Conservation (phyloP, 2,113 vertebrate species). For the Eclectus roratus region DNA sequence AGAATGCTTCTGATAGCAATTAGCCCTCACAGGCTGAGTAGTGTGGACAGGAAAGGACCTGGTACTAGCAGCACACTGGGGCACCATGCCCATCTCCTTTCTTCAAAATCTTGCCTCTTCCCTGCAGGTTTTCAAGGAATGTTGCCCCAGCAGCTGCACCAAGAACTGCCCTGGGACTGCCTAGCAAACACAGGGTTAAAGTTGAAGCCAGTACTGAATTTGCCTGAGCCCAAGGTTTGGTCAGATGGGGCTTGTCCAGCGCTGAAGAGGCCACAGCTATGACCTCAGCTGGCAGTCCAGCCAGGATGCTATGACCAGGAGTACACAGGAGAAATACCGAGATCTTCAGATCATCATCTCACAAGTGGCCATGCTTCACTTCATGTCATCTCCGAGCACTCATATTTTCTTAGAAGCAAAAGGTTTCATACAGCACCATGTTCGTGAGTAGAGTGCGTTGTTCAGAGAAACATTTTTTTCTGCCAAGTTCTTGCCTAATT, state of each 20-base stretch:
- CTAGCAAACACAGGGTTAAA: background rate
- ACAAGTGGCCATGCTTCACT: background rate
- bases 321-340: background rate
- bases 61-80: accelerated
- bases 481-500: background rate
- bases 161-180: background rate
- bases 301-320: background rate
- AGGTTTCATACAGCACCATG: background rate
- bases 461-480: background rate
- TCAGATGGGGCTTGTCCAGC: background rate
- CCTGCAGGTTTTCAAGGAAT: background rate
- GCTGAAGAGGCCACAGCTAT: background rate
- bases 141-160: background rate
- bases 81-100: background rate
- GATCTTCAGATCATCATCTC: accelerated
- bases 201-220: accelerated
- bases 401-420: background rate
- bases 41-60: background rate
- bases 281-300: background rate
- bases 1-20: background rate
- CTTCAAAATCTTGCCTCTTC: background rate
- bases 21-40: background rate
- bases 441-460: background rate
- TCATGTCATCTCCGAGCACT: background rate
- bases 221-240: background rate